phyloP scores from a whole-genome alignment of 2,113 vertebrate species.

The Ophthalmotilapia sp. region DNA sequence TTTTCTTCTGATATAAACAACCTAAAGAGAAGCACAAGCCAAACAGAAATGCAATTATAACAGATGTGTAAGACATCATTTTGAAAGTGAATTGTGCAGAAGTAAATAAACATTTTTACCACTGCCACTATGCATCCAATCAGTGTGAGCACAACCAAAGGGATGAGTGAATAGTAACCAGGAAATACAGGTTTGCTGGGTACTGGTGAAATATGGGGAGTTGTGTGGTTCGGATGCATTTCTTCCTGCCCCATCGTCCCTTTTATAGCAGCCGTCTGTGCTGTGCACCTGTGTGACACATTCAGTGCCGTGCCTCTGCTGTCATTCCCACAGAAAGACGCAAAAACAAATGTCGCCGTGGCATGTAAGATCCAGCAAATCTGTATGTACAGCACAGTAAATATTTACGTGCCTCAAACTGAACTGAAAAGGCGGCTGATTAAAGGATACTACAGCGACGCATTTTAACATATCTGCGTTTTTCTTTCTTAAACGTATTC shows the following conservation, averaged over 20 bases:
- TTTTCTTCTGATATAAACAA: constrained; percentile 27
- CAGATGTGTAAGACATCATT: neutral
- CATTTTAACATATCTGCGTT: neutral
- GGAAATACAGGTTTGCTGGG: neutral
- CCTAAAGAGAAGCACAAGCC: constrained; percentile 7
- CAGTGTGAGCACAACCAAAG: neutral
- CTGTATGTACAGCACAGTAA: neutral
- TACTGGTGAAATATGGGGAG: neutral
- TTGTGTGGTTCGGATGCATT: constrained; percentile 37
- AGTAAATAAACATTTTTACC: constrained; percentile 19
- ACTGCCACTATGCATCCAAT: constrained; percentile 7
- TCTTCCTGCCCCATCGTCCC: neutral
- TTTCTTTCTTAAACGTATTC: neutral
- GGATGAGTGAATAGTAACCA: constrained; percentile 18
- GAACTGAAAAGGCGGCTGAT: neutral
- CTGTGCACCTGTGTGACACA: constrained; percentile 1
- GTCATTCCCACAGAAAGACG: neutral
- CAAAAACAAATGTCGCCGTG: neutral
- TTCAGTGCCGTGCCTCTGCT: constrained; percentile 1
- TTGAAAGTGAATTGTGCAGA: neutral
- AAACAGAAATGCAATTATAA: neutral
- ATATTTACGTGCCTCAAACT: neutral
- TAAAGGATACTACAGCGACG: neutral
- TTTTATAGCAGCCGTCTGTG: neutral
- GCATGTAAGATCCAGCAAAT: neutral